Percentiles rank a stretch among this genome's conserved stretches.
phyloP scores from a whole-genome alignment of 2,888 invertebrate species.

The Metopia argyrocephala region DNA sequence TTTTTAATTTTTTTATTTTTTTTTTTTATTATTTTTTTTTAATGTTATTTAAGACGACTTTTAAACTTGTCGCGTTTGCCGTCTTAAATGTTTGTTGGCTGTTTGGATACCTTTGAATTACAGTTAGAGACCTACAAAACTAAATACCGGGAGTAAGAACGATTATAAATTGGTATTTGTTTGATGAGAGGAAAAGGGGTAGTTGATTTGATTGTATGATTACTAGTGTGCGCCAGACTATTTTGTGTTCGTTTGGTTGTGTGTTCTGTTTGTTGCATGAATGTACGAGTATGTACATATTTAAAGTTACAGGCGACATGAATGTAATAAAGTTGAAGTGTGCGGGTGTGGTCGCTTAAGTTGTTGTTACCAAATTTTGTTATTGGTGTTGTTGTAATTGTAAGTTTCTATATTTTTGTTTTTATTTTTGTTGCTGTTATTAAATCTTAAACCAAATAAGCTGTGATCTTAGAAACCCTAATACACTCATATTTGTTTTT shows the following conservation, averaged over 20 bases:
- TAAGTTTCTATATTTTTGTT: slow-evolving; percentile 9
- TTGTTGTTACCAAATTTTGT: slow-evolving; percentile 65
- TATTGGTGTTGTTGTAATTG: slow-evolving; percentile 23
- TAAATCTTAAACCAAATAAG: slow-evolving; percentile 55
- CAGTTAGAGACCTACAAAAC: slow-evolving; percentile 65
- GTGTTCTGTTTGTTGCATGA: slow-evolving; percentile 27
- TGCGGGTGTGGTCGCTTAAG: slow-evolving; percentile 78
- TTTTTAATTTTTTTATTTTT: slow-evolving; percentile 20
- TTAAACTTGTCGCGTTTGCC: slow-evolving; percentile 64
- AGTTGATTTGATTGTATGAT: background rate
- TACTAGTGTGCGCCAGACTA: background rate
- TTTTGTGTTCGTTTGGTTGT: slow-evolving; percentile 21
- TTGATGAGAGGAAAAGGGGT: slow-evolving; percentile 8
- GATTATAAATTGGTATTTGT: slow-evolving; percentile 57
- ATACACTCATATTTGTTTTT: background rate
- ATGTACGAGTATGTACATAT: slow-evolving; percentile 65
- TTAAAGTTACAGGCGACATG: slow-evolving; percentile 78
- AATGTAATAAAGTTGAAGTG: slow-evolving; percentile 79
- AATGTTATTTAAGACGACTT: slow-evolving; percentile 31
- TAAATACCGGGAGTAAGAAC: slow-evolving; percentile 65
- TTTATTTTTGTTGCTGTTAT: too few species aligned
- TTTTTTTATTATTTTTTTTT: slow-evolving; percentile 16
- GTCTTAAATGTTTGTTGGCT: slow-evolving; percentile 58
- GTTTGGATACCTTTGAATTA: slow-evolving; percentile 58
- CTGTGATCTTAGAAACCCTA: slow-evolving; percentile 7